These are phyloP conservation scores for Hirudo medicinalis DNA, from an alignment of 1,140 invertebrate species.

Conservation along the genomic window DNA sequence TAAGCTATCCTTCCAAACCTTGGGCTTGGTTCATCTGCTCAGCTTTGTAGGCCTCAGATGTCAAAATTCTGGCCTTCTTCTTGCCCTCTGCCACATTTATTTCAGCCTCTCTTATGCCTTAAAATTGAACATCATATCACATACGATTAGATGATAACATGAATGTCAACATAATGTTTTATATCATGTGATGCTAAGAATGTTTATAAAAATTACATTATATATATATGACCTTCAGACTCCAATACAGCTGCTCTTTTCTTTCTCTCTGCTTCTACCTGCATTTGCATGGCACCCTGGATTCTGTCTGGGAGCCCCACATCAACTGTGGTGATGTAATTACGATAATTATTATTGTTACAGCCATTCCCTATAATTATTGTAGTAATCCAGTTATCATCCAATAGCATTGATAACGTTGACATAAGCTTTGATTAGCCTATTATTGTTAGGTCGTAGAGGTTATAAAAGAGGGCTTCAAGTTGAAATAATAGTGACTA, in stretches of 20 bases:
- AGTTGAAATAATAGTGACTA: no score
- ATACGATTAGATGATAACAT: no score
- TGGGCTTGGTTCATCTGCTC: slow-evolving; percentile 43
- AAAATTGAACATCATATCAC: not conserved
- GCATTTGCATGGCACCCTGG: slow-evolving; percentile 99
- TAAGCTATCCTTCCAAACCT: not conserved
- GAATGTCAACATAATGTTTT: no score
- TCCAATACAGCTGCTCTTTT: slow-evolving; percentile 92
- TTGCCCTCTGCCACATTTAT: slow-evolving; percentile 96
- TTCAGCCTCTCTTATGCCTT: slow-evolving; percentile 61
- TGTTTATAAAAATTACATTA: no score
- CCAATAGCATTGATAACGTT: no score
- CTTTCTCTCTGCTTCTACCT: slow-evolving; percentile 90
- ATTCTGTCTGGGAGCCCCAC: slow-evolving; percentile 80
- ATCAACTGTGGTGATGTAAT: slow-evolving; percentile 70
- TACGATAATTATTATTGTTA: no score
- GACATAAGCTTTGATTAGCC: no score
- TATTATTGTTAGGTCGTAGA: no score
- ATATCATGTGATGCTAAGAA: no score
- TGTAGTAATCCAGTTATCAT: no score
- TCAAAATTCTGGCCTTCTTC: slow-evolving; percentile 73
- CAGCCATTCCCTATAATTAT: no score
- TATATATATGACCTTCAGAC: slow-evolving; percentile 79
- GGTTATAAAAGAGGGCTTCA: no score
- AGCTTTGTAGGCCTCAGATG: slow-evolving; percentile 51